Evolutionary conservation across 2,113 vertebrate species (phyloP), one percentile per base, ranked within the genome.

Genomic region (Ciconia maguari): DNA sequence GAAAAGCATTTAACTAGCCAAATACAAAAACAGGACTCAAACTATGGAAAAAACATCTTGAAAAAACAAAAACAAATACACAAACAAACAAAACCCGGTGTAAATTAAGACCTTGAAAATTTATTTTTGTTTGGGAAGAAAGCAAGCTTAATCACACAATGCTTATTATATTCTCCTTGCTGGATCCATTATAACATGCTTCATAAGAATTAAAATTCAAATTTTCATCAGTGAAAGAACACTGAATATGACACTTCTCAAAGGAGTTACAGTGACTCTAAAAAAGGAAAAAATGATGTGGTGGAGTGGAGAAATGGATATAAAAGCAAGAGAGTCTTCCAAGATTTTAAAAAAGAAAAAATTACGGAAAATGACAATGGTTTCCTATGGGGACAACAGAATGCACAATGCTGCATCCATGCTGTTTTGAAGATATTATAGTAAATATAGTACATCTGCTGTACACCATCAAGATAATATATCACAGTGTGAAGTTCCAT

Each of bases 381-480:
- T 96, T 96, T 98, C 97, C 91, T 88, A 9, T 48, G 42, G 81
- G 90, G 74, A 94, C 54, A 18, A 34, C 93, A 11, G 69, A 89
- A 90, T 65, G 78, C 48, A 85, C 85, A 91, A 42, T 1, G 20
- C 72, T 85, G 90, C 84, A 95, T 95, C 69, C 96, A 86, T 96
- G 96, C 97, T 98, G 97, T 51, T 98, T 92, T 61, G 46, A 87
- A 93, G 94, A 96, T 96, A 98, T 97, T 98, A 96, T 97, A 97
- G 97, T 96, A 97, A 98, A 97, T 97, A 97, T 93, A 96, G 92
- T 94, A 71, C 96, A 97, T 97, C 96, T 98, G 96, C 94, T 97
- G 82, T 81, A 84, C 48, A 84, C 72, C 86, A 90, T 88, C 38
- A 8, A 86, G 71, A 97, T 95, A 94, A 97, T 97, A 82, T 65